A percentile compares a stretch with the other conserved stretches of the same genome.
Conservation (phyloP, 2,888 invertebrate genomes). For the Brachyopa scutellaris region DNA sequence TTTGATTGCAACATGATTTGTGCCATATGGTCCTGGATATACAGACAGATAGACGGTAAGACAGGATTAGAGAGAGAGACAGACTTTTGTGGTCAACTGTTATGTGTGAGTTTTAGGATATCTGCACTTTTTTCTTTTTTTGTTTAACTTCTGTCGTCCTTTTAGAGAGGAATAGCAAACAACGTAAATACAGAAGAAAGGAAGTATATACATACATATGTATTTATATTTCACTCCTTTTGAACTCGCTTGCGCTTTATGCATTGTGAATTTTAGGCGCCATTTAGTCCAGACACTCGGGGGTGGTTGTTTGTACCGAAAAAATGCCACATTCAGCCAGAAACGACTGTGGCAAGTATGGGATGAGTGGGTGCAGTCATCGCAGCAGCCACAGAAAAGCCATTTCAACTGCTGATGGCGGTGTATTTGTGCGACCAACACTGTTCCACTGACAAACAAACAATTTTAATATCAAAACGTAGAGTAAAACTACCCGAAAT, state of each 20-base stretch:
- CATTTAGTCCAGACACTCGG: conserved; percentile 75
- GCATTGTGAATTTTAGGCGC: conserved; percentile 74
- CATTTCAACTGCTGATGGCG: conserved; percentile 26
- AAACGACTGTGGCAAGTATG: conserved; percentile 8
- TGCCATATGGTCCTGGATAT: conserved; percentile 53
- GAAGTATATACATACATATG: not conserved
- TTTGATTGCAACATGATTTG: conserved; percentile 60
- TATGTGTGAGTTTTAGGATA: too few relatives aligned
- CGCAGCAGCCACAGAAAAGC: conserved; percentile 52
- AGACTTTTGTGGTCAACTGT: conserved; percentile 63
- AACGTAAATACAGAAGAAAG: conserved; percentile 1
- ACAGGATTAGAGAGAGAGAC: not conserved
- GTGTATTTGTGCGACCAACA: conserved; percentile 42
- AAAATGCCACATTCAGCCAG: conserved; percentile 45
- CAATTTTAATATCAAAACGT: conserved; percentile 64
- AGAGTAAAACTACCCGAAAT: conserved; percentile 10
- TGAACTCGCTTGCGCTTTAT: conserved; percentile 56
- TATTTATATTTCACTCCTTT: conserved; percentile 16
- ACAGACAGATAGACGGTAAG: conserved; percentile 8
- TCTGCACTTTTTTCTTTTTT: not conserved
- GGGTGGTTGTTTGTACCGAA: conserved; percentile 73
- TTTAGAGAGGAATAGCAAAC: conserved; percentile 23
- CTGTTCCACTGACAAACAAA: conserved; percentile 53
- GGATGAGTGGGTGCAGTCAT: conserved; percentile 33
- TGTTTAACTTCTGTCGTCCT: not conserved